These are phyloP conservation scores for Drosophila baimaii DNA, from an alignment of 1,140 invertebrate genomes.

Conservation along the genomic window DNA sequence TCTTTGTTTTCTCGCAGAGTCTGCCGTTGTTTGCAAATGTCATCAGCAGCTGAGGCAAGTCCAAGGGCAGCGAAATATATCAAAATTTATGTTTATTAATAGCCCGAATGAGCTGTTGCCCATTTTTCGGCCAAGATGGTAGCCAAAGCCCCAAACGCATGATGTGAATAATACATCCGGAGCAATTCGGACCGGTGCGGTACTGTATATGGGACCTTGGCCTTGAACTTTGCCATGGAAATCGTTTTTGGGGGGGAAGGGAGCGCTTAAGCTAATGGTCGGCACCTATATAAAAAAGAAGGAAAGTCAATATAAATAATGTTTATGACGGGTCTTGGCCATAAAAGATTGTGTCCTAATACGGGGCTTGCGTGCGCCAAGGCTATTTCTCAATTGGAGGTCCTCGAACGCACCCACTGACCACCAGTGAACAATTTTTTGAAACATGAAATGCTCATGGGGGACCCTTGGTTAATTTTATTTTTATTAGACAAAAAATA, in stretches of 20 bases:
- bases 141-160: constrained; percentile 49
- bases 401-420: constrained; percentile 35
- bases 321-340: constrained; percentile 51
- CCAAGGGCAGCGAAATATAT: constrained; percentile 52
- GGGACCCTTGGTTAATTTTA: constrained; percentile 9
- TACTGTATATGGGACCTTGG: constrained; percentile 10
- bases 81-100: constrained; percentile 70
- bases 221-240: constrained; percentile 68
- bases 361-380: constrained; percentile 44
- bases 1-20: constrained; percentile 22
- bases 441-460: constrained; percentile 17
- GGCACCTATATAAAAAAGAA: constrained; percentile 52
- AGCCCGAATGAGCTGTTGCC: constrained; percentile 48
- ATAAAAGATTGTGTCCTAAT: constrained; percentile 59
- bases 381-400: constrained; percentile 48
- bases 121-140: constrained; percentile 31
- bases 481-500: constrained; percentile 14
- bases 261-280: constrained; percentile 63
- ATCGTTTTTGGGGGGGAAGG: constrained; percentile 17
- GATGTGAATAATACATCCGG: constrained; percentile 56
- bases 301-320: constrained; percentile 74
- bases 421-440: constrained; percentile 1
- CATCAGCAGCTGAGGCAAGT: constrained; percentile 35
- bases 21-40: constrained; percentile 48
- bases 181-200: constrained; percentile 33